Evolutionary conservation across 2,113 vertebrate genomes (phyloP).

Genomic region (Thinocorus orbignyianus): DNA sequence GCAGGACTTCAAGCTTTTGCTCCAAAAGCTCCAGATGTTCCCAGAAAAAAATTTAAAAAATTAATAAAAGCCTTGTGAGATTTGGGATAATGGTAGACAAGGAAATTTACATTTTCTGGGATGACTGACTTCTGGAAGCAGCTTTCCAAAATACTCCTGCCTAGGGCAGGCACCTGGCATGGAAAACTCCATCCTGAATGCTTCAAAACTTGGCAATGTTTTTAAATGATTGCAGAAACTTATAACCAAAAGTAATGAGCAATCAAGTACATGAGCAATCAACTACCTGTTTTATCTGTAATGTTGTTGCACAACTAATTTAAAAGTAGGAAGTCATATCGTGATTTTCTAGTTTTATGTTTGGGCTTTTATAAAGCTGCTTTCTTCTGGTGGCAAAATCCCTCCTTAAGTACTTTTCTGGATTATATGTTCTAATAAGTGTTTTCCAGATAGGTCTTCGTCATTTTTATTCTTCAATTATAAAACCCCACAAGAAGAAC

Average conservation of each 20-base stretch:
- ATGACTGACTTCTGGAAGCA: background rate
- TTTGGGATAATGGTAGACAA: background rate
- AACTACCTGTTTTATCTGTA: background rate
- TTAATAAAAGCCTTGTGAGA: background rate
- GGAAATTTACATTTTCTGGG: background rate
- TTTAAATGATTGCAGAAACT: constrained; percentile 2
- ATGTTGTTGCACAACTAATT: background rate
- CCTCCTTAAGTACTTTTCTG: background rate
- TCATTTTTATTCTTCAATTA: background rate
- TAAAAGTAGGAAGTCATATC: background rate
- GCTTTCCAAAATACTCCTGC: background rate
- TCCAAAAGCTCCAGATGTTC: background rate
- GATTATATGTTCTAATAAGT: background rate
- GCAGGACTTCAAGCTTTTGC: background rate
- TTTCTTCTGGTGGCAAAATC: background rate
- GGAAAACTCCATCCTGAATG: background rate
- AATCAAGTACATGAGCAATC: background rate
- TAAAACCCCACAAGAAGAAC: background rate
- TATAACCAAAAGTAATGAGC: background rate
- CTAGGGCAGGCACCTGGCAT: background rate
- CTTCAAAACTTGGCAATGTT: background rate
- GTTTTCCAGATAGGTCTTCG: background rate
- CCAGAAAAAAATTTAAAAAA: background rate
- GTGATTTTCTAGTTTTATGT: background rate
- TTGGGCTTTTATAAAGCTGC: background rate